phyloP scores from a whole-genome alignment of 2,113 vertebrate genomes.

The Gallinago undulata region DNA sequence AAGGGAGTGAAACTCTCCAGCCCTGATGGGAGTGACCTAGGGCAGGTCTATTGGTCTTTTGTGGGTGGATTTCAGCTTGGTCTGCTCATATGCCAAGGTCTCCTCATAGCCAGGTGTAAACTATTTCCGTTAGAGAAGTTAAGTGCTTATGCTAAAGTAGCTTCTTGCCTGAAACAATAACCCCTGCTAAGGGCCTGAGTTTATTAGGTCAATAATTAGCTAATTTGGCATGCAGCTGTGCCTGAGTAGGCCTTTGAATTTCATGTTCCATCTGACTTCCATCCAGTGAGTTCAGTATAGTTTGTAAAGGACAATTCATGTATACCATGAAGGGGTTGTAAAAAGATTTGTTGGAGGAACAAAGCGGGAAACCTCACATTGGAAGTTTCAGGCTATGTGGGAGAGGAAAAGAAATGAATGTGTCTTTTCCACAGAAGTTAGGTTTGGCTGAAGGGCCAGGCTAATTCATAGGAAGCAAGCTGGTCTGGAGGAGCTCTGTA shows the following conservation, averaged over 20 bases:
- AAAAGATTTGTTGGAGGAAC: neutral
- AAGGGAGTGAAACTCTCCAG: neutral
- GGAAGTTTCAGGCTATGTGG: neutral
- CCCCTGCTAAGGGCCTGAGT: neutral
- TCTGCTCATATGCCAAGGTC: neutral
- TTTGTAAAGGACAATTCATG: neutral
- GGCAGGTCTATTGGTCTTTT: neutral
- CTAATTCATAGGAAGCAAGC: neutral
- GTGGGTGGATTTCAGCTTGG: neutral
- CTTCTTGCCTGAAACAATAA: neutral
- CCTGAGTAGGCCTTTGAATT: neutral
- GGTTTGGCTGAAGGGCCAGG: neutral
- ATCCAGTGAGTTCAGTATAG: neutral
- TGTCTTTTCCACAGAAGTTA: neutral
- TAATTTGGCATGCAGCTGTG: neutral
- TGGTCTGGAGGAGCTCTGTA: neutral
- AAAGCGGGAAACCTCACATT: neutral
- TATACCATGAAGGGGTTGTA: neutral
- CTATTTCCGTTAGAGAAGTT: neutral
- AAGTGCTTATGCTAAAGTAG: neutral
- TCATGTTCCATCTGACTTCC: neutral
- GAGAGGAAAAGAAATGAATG: neutral
- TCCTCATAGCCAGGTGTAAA: neutral
- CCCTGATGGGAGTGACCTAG: neutral
- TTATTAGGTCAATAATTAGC: neutral